These are phyloP conservation scores for Cottus gobio DNA, from an alignment of 2,113 vertebrate genomes.

Conservation along the genomic window DNA sequence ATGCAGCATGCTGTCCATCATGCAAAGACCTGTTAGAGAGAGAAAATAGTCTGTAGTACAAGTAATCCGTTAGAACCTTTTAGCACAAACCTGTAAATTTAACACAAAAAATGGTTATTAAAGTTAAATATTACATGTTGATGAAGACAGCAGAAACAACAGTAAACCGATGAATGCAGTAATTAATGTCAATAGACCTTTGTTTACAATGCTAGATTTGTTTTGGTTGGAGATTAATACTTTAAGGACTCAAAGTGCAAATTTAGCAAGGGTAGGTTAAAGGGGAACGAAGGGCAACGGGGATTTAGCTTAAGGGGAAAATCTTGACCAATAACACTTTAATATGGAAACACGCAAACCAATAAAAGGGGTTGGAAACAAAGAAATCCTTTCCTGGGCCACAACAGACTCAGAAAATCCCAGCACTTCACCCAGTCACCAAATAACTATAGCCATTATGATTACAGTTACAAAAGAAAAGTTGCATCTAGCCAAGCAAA, in stretches of 20 bases:
- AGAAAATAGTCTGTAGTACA: not conserved
- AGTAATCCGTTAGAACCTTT: not conserved
- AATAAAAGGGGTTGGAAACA: not conserved
- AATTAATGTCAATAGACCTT: not conserved
- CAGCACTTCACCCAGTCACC: not conserved
- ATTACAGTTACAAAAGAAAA: not conserved
- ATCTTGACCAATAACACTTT: conserved; percentile 1
- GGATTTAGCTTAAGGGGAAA: conserved; percentile 18
- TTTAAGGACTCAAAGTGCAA: conserved; percentile 9
- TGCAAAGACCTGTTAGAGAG: conserved; percentile 46
- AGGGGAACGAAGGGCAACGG: conserved; percentile 18
- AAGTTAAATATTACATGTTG: not conserved
- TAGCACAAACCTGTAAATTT: not conserved
- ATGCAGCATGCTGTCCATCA: conserved; percentile 73
- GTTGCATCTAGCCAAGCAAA: not conserved
- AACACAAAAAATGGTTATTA: not conserved
- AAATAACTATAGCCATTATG: not conserved
- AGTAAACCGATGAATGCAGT: not conserved
- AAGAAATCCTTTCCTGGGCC: conserved; percentile 1
- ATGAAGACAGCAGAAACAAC: not conserved
- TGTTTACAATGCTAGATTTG: not conserved
- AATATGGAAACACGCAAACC: not conserved
- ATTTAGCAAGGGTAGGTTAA: conserved; percentile 30
- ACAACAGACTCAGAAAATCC: not conserved
- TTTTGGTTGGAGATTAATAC: not conserved